phyloP scores from a whole-genome alignment of 2,888 invertebrate species.

The Xestia ashworthii region DNA sequence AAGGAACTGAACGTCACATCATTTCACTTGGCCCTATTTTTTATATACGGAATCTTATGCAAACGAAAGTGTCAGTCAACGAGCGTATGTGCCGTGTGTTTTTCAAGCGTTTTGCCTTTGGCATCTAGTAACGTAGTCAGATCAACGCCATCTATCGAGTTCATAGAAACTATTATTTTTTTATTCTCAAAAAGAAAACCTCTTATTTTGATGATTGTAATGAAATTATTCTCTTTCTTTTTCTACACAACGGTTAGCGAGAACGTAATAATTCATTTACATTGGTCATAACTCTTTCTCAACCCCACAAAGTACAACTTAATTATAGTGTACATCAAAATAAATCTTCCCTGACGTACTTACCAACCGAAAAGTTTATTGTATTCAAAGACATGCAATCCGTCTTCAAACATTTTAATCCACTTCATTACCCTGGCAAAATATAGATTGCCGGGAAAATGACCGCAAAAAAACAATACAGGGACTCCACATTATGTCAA shows the following conservation, averaged over 20 bases:
- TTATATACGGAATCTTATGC: too few species aligned
- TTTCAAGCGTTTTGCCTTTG: too few species aligned
- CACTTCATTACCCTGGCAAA: constrained; percentile 78
- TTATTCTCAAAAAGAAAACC: too few species aligned
- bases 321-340: constrained; percentile 28
- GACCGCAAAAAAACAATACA: constrained; percentile 76
- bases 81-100: too few species aligned
- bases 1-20: too few species aligned
- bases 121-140: too few species aligned
- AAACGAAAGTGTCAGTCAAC: too few species aligned
- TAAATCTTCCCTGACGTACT: constrained; percentile 35
- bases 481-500: constrained; percentile 81
- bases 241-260: background rate
- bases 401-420: constrained; percentile 68
- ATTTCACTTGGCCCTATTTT: too few species aligned
- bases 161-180: too few species aligned
- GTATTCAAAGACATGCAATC: constrained; percentile 71
- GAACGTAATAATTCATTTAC: background rate
- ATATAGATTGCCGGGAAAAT: constrained; percentile 78
- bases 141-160: too few species aligned
- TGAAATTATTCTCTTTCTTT: background rate
- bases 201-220: background rate
- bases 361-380: constrained; percentile 64
- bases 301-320: constrained; percentile 17
- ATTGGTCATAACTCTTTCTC: background rate